Evolutionary conservation across 2,888 invertebrate genomes (phyloP).

Genomic region (Plagodis dolabraria): DNA sequence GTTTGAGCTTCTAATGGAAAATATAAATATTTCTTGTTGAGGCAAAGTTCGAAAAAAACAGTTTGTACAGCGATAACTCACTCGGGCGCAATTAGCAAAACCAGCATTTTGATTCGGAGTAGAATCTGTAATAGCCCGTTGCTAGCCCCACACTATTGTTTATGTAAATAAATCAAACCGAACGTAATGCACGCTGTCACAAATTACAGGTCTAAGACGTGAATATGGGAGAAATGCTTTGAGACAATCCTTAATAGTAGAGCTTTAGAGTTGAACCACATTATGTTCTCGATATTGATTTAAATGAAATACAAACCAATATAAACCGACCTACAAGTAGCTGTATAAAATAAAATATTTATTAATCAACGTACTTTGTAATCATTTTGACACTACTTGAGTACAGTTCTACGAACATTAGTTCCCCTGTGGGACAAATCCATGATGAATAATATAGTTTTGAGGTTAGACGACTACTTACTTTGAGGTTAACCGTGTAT

Average conservation of each 20-base stretch:
- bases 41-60: constrained; percentile 13
- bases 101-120: constrained; percentile 44
- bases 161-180: constrained; percentile 77
- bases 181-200: constrained; percentile 63
- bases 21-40: constrained; percentile 2
- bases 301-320: too few relatives aligned
- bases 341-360: too few relatives aligned
- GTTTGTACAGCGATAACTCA: constrained; percentile 42
- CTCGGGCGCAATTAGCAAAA: constrained; percentile 48
- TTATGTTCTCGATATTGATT: too few relatives aligned
- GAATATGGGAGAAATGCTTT: constrained; percentile 67
- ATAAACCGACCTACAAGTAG: too few relatives aligned
- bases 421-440: too few relatives aligned
- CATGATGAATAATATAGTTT: too few relatives aligned
- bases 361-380: too few relatives aligned
- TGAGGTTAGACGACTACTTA: too few relatives aligned
- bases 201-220: constrained; percentile 72
- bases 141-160: constrained; percentile 59
- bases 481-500: too few relatives aligned
- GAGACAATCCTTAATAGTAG: constrained; percentile 77
- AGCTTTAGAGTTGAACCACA: constrained; percentile 14
- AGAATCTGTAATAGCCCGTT: constrained; percentile 65
- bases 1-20: background rate
- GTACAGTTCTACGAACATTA: too few relatives aligned
- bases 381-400: too few relatives aligned